Base-by-base conservation (phyloP, 2,113 vertebrate species). In the Xyliphius kryptos region DNA sequence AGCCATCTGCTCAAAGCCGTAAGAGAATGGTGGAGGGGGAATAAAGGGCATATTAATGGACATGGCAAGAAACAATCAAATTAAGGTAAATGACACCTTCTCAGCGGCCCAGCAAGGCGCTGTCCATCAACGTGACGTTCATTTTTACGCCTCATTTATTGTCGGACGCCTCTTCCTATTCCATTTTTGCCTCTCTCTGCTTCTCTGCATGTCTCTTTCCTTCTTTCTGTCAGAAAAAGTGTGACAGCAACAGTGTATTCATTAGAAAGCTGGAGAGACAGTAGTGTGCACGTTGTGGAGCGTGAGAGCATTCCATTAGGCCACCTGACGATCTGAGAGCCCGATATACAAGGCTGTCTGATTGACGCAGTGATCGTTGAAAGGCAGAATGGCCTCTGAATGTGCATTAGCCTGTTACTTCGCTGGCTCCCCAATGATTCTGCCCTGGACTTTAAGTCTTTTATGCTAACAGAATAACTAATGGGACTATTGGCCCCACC, bases 1-100 rank as follows among this genome's bases (percentile, higher is more conserved):
- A 43, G 58, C 32, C 47, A 61, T 38, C 47, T 61, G 59, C 9
- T 50, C 26, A 20, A 5, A 50, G 59, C 17, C 13, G 22, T 16
- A 55, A 59, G 14, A 51, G 61, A 20, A 17, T 7, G 32, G 62
- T 75, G 79, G 74, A 77, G 77, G 74, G 77, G 77, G 63, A 82
- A 85, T 81, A 81, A 83, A 80, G 77, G 73, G 67, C 74, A 75
- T 82, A 79, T 81, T 83, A 84, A 78, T 79, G 74, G 67, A 74
- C 69, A 68, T 61, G 58, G 44, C 53, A 59, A 60, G 80, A 76
- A 80, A 82, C 82, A 86, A 86, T 86, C 81, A 87, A 85, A 83
- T 85, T 80, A 84, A 81, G 83, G 77, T 64, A 84, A 78, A 85
- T 82, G 80, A 82, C 82, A 85, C 75, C 80, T 80, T 89, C 82